A percentile compares a stretch with the other conserved stretches of the same genome.
These are phyloP conservation scores for Philereme vetulata DNA, from an alignment of 2,888 invertebrate genomes.

Conservation along the genomic window DNA sequence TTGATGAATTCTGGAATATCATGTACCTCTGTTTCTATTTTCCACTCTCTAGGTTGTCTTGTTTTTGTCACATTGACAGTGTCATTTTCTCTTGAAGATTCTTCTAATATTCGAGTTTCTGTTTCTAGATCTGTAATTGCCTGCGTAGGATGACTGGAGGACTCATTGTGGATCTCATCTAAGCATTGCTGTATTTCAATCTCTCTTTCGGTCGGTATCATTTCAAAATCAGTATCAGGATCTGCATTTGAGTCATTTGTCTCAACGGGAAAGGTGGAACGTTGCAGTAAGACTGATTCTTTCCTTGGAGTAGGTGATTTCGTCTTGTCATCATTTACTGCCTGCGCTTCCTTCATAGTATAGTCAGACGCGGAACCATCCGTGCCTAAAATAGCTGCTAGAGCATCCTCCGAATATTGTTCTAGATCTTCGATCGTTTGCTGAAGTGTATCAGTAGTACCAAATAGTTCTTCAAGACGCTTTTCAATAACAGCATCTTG, in stretches of 20 bases:
- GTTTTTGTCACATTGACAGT: conserved; percentile 26
- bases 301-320: conserved; percentile 11
- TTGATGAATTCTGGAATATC: conserved; percentile 33
- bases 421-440: conserved; percentile 11
- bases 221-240: no score
- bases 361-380: conserved; percentile 2
- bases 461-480: conserved; percentile 35
- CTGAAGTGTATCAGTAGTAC: conserved; percentile 25
- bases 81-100: conserved; percentile 20
- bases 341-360: conserved; percentile 6
- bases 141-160: neutral
- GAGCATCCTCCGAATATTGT: conserved; percentile 19
- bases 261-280: conserved; percentile 12
- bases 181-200: conserved; percentile 33
- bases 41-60: conserved; percentile 31
- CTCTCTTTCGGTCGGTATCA: conserved; percentile 11
- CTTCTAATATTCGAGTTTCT: neutral
- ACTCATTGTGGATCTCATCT: conserved; percentile 24
- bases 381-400: conserved; percentile 20
- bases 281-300: conserved; percentile 1
- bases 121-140: no score
- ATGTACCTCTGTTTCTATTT: conserved; percentile 32
- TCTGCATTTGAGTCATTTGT: conserved; percentile 21
- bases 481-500: conserved; percentile 35
- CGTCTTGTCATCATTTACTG: conserved; percentile 14